Base-by-base conservation (phyloP, 2,113 vertebrate species). In the Pycnonotus jocosus region DNA sequence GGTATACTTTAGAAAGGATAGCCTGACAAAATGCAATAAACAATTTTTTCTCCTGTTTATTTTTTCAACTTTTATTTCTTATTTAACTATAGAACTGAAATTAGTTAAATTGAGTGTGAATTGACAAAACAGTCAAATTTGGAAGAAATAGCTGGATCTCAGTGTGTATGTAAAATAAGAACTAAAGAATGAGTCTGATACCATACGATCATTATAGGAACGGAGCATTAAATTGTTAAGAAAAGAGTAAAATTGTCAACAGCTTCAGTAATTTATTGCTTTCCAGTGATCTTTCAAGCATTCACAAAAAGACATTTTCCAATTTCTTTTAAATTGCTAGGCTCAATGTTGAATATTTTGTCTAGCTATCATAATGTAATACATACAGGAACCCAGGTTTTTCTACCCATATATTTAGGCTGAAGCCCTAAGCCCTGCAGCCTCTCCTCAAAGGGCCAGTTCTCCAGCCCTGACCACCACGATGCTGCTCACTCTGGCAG, bases 401-500 rank as follows among this genome's bases (percentile, higher is more conserved):
- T 61, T 30, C n/a, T 70, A 7, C 22, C 24, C 1, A 6, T 10
- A 20, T 27, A 8, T 57, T 60, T 23, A 35, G 6, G 14, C 5
- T 65, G 18, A 65, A 56, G 8, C 3, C 5, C 9, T 35, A 19
- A n/a, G 3, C 27, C 6, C 10, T 62, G 14, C 15, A 64, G 10
- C 8, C 6, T 45, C 13, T 78, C 3, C 25, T 65, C 5, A 27
- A 6, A 38, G 11, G 25, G 8, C 5, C 8, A 19, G 1, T 22
- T 15, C 13, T 88, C 20, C 37, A 86, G 7, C 9, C 23, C 24
- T 70, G 27, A 23, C 2, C 10, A 53, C 7, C 15, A 65, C 0
- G 0, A 22, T 17, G 47, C 4, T 12, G 4, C 11, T 76, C n/a
- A n/a, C n/a, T n/a, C n/a, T 14, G 31, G 16, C 2, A 2, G 42